A percentile compares a stretch with the other conserved stretches of the same genome.
These are phyloP conservation scores for Gephyroberyx darwinii DNA, from an alignment of 2,797 vertebrate species.

Conservation along the genomic window DNA sequence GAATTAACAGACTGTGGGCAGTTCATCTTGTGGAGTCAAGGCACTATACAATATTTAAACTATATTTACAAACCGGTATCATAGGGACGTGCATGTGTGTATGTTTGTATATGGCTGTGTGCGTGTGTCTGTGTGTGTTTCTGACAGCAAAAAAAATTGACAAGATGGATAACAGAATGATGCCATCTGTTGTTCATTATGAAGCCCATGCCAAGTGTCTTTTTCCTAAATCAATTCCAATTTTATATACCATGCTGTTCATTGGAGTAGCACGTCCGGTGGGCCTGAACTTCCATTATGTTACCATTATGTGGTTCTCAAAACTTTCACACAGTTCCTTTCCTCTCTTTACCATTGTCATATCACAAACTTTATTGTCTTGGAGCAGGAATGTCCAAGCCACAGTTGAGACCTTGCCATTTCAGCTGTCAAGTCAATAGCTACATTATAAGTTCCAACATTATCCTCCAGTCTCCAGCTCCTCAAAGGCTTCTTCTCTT, in stretches of 20 bases:
- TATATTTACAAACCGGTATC: conserved; percentile 47
- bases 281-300: conserved; percentile 13
- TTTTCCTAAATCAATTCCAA: conserved; percentile 41
- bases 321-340: conserved; percentile 22
- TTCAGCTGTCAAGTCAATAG: conserved; percentile 32
- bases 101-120: conserved; percentile 17
- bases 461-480: conserved; percentile 33
- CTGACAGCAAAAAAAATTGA: conserved; percentile 29
- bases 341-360: conserved; percentile 19
- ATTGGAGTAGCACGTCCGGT: conserved; percentile 24
- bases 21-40: conserved; percentile 66
- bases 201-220: conserved; percentile 30
- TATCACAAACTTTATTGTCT: conserved; percentile 10
- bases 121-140: conserved; percentile 7
- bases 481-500: conserved; percentile 1
- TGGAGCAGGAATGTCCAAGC: conserved; percentile 4
- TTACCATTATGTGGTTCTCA: conserved; percentile 23
- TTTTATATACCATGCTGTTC: conserved; percentile 27
- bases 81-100: conserved; percentile 11
- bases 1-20: conserved; percentile 76
- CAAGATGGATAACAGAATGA: conserved; percentile 58
- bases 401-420: conserved; percentile 25
- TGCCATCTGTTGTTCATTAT: conserved; percentile 70
- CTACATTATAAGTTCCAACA: conserved; percentile 18
- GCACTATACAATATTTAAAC: conserved; percentile 56